Base-by-base conservation (phyloP, 2,113 vertebrate genomes). In the Tyrannus savana region DNA sequence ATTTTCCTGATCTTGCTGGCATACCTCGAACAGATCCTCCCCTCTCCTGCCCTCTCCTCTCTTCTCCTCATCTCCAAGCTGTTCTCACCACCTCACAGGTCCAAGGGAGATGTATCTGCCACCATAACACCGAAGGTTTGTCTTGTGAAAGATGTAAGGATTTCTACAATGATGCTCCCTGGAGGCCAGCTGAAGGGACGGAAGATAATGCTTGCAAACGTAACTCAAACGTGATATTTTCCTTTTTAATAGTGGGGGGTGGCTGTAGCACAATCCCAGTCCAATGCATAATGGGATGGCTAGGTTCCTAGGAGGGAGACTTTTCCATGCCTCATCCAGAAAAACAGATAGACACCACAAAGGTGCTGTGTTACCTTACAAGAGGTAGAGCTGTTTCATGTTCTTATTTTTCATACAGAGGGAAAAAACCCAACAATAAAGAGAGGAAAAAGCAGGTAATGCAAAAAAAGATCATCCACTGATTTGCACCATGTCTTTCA, bases 111-210 rank as follows among this genome's bases (percentile, higher is more conserved):
- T 99, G 99, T 88, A 66, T 99, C 71, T 99, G 99, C 93, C 97
- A 98, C 56, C 99, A 99, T 95, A 98, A 99, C 66, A 99, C 99
- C 1, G 98, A 97, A 9, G 99, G 99, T 41, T 92, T 95, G 1
- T 98, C 99, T 96, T 99, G 99, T 87, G 98, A 99, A 95, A 96
- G 97, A 59, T 99, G 99, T 94, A 97, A 97, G 92, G 98, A 98
- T 89, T 98, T 99, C 97, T 98, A 99, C 97, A 98, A 98, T 10
- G 98, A 99, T 55, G 90, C 96, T 95, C 99, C 99, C 80, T 99
- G 99, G 99, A 98, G 97, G 89, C 98, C 99, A 52, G 99, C 98
- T 59, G 96, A 96, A 62, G 96, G 96, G 77, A 59, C 68, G 60
- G 79, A 96, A 84, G 95, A 96, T 37, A 92, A 97, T 41, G 74